phyloP scores from a whole-genome alignment of 1,140 invertebrate genomes.

The Leucophenga varia region DNA sequence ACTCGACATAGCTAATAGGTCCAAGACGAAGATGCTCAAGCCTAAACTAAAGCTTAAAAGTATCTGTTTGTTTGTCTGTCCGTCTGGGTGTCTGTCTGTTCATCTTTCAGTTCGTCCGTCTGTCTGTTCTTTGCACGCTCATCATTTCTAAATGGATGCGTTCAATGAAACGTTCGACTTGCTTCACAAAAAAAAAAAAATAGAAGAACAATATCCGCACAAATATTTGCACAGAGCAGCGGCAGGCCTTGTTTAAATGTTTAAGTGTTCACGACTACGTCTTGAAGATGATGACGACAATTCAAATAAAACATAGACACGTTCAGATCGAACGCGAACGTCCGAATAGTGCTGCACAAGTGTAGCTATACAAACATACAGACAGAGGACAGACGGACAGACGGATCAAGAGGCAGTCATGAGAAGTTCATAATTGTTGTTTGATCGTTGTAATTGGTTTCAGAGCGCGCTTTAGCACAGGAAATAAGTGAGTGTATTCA shows the following conservation, averaged over 20 bases:
- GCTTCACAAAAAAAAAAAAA: constrained; percentile 15
- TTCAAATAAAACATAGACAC: not conserved
- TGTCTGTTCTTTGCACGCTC: too few species aligned
- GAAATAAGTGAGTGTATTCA: too few species aligned
- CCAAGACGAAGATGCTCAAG: too few species aligned
- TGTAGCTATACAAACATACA: too few species aligned
- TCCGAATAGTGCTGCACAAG: too few species aligned
- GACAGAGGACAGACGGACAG: not conserved
- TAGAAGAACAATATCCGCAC: constrained; percentile 48
- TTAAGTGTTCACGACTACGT: not conserved
- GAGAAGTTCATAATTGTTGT: constrained; percentile 42
- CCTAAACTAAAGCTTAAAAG: too few species aligned
- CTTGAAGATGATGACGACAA: not conserved
- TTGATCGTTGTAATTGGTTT: constrained; percentile 54
- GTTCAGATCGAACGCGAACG: not conserved
- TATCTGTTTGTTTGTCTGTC: too few species aligned
- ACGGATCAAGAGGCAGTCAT: constrained; percentile 24
- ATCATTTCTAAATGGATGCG: too few species aligned
- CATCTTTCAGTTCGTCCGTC: too few species aligned
- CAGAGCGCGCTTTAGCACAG: constrained; percentile 27
- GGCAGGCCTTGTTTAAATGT: constrained; percentile 38
- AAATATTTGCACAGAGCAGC: constrained; percentile 48
- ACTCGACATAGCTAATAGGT: too few species aligned
- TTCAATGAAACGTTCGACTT: too few species aligned
- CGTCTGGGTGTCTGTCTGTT: too few species aligned